These are phyloP conservation scores for Nipponia nippon DNA, from an alignment of 2,113 vertebrate species.

Conservation along the genomic window DNA sequence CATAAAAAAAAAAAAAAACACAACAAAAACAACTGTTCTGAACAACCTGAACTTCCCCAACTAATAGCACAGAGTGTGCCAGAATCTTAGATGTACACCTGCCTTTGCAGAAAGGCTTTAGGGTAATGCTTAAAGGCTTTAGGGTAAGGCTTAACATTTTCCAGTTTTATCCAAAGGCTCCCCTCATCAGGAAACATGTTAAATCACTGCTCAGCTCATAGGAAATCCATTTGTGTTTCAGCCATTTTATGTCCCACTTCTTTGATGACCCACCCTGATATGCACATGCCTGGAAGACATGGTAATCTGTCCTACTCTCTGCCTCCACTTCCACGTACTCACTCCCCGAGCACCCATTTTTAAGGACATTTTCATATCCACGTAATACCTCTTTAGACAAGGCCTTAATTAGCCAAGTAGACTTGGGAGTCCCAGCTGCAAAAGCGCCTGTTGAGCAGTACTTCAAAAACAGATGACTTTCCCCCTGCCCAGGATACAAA, in stretches of 20 bases:
- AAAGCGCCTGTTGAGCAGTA: not conserved
- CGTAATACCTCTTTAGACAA: not conserved
- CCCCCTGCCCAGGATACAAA: not conserved
- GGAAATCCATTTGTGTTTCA: not conserved
- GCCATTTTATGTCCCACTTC: not conserved
- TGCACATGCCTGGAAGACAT: not conserved
- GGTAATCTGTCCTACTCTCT: not conserved
- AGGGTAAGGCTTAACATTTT: not conserved
- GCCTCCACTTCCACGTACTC: rapidly evolving
- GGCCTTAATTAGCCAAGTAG: not conserved
- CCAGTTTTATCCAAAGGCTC: not conserved
- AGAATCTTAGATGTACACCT: not conserved
- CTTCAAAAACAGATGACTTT: not conserved
- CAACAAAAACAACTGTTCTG: not conserved
- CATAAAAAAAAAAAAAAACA: not conserved
- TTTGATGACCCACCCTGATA: not conserved
- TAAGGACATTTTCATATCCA: not conserved
- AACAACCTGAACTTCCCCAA: not conserved
- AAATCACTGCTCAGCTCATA: not conserved
- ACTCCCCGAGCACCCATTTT: not conserved
- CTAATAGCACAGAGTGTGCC: not conserved
- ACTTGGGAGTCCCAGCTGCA: not conserved
- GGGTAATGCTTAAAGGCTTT: not conserved
- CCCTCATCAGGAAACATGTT: not conserved
- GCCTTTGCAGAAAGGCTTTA: not conserved